Base-by-base conservation (phyloP, 2,888 invertebrate species). In the Dendrolimus pini region DNA sequence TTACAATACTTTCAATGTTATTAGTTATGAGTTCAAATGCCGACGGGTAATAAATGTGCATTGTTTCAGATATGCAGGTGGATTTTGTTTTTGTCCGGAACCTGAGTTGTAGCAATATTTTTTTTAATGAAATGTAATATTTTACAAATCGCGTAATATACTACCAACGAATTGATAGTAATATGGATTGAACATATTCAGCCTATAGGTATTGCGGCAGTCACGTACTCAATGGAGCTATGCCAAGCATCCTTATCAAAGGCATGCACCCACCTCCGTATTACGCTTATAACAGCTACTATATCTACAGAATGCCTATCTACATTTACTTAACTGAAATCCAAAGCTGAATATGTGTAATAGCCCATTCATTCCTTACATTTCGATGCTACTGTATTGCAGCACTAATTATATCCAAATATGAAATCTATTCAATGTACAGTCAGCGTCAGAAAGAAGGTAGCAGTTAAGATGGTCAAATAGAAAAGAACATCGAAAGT, bases 171-270 rank as follows among this genome's bases (percentile, higher is more conserved):
- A 30, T 30, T 30, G 30, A 30, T 30, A 6, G 30, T 3, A 6
- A 30, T 30, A 30, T 30, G 30, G 30, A 30, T 30, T 30, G 30
- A 30, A 30, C 30, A 30, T 30, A 47, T 54, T 53, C 58, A 58
- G 56, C 55, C 56, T 58, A 55, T 58, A 56, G 54, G 53, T 57
- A 58, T 53, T 65, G 67, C 63, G 68, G 62, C 68, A 72, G 69
- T 66, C 75, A 72, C 77, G 78, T 75, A 80, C 80, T 74, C 75
- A 68, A 63, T 61, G 71, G 68, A 85, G 81, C 82, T 83, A 88
- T 88, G 82, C 78, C 62, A 70, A 67, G 83, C 79, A 86, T 84
- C 79, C 84, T 83, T 82, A 86, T 85, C 87, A 86, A 82, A 86
- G 86, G 87, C 80, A 86, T 86, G 82, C 83, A 80, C 79, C 78